Evolutionary conservation across 2,888 invertebrate genomes (phyloP).

Genomic region (Embidobia sp.): DNA sequence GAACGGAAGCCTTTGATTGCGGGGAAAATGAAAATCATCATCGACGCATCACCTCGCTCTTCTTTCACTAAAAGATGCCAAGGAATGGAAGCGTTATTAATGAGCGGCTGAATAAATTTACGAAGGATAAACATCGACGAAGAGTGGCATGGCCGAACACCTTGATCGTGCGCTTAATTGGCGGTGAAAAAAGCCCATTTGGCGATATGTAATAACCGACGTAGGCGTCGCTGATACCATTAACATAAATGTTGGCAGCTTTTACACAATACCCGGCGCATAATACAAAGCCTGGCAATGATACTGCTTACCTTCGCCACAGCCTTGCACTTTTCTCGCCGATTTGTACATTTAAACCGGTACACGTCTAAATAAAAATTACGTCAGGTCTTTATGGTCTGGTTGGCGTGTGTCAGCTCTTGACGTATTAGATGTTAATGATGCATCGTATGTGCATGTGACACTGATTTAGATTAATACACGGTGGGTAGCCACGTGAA

Average conservation of each 20-base stretch:
- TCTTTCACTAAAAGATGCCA: conserved; percentile 16
- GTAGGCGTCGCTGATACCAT: conserved; percentile 47
- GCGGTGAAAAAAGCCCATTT: conserved; percentile 35
- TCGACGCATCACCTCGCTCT: conserved; percentile 7
- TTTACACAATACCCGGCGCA: conserved; percentile 46
- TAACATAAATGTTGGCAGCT: conserved; percentile 49
- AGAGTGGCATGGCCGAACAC: conserved; percentile 28
- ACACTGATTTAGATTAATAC: conserved; percentile 26
- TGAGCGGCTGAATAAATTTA: conserved; percentile 9
- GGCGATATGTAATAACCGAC: conserved; percentile 20
- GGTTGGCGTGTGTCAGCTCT: conserved; percentile 24
- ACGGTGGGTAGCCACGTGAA: conserved; percentile 14
- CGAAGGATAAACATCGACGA: conserved; percentile 18
- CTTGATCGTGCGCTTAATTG: conserved; percentile 24
- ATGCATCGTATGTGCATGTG: conserved; percentile 14
- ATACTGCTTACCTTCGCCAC: conserved; percentile 37
- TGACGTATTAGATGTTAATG: conserved; percentile 38
- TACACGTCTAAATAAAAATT: conserved; percentile 28
- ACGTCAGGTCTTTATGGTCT: conserved; percentile 31
- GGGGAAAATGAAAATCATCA: conserved; percentile 1
- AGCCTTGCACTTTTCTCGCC: conserved; percentile 46
- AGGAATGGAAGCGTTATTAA: conserved; percentile 3
- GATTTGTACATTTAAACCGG: conserved; percentile 25
- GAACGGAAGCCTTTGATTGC: not conserved
- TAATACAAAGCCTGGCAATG: conserved; percentile 39